Percentiles rank a stretch among this genome's conserved stretches.
Conservation (phyloP, 2,888 invertebrate species). For the Yponomeuta cagnagella region DNA sequence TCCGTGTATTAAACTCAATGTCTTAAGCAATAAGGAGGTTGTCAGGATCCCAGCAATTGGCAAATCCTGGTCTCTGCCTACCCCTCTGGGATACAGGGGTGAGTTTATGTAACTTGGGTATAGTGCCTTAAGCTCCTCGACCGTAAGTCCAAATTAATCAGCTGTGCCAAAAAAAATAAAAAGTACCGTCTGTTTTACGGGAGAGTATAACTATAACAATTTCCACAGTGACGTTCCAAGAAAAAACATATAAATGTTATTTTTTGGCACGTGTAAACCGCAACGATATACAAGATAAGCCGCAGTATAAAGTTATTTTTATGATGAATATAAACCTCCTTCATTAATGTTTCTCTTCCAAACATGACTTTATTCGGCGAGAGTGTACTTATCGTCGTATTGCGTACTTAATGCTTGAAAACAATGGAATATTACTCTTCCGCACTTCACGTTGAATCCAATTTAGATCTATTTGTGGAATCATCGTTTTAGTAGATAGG, state of each 20-base stretch:
- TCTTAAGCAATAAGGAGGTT: no score
- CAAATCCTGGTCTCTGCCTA: no score
- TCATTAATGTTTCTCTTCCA: background rate
- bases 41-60: no score
- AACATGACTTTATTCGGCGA: background rate
- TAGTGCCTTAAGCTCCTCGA: no score
- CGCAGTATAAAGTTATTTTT: background rate
- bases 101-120: no score
- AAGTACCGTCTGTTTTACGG: background rate
- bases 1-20: no score
- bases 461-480: background rate
- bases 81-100: no score
- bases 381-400: background rate
- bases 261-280: background rate
- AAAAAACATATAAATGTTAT: background rate
- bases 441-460: background rate
- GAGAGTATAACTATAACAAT: background rate
- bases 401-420: background rate
- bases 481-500: background rate
- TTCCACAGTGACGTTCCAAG: background rate
- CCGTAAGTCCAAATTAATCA: no score
- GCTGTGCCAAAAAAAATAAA: no score
- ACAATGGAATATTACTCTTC: background rate
- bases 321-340: background rate
- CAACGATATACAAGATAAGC: background rate